Evolutionary conservation across 2,888 invertebrate genomes (phyloP).

Genomic region (Tetanocera ferruginea): DNA sequence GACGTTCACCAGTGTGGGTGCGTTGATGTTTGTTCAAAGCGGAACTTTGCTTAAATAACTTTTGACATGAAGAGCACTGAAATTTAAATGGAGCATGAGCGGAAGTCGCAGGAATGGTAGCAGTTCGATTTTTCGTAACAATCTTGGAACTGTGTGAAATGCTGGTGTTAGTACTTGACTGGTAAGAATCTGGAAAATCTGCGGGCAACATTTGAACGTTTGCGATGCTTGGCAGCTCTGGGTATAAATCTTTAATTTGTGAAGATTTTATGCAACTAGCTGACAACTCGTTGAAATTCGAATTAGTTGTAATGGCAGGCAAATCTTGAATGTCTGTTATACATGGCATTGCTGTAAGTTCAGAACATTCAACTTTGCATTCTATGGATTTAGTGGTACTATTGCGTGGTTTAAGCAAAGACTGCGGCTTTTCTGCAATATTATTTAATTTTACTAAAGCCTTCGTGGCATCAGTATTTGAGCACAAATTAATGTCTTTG

Average conservation of each 20-base stretch:
- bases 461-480: too few species aligned
- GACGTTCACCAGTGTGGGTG: slow-evolving; percentile 71
- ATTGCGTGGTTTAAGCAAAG: not conserved
- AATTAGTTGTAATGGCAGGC: too few species aligned
- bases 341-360: not conserved
- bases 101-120: not conserved
- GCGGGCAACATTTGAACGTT: slow-evolving; percentile 40
- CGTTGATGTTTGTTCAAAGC: slow-evolving; percentile 51
- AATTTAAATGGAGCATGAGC: slow-evolving; percentile 30
- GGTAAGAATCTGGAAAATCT: not conserved
- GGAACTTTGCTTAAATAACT: slow-evolving; percentile 49
- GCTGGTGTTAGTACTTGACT: too few species aligned
- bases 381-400: not conserved
- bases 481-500: not conserved
- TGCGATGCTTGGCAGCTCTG: slow-evolving; percentile 22
- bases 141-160: not conserved
- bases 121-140: not conserved
- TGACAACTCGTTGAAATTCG: too few species aligned
- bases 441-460: not conserved
- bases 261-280: too few species aligned
- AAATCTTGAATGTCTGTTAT: not conserved
- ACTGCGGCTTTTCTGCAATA: not conserved
- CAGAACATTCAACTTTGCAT: not conserved
- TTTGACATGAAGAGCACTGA: slow-evolving; percentile 46
- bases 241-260: not conserved